These are phyloP conservation scores for Apodemia zela DNA, from an alignment of 2,888 invertebrate genomes.

Conservation along the genomic window DNA sequence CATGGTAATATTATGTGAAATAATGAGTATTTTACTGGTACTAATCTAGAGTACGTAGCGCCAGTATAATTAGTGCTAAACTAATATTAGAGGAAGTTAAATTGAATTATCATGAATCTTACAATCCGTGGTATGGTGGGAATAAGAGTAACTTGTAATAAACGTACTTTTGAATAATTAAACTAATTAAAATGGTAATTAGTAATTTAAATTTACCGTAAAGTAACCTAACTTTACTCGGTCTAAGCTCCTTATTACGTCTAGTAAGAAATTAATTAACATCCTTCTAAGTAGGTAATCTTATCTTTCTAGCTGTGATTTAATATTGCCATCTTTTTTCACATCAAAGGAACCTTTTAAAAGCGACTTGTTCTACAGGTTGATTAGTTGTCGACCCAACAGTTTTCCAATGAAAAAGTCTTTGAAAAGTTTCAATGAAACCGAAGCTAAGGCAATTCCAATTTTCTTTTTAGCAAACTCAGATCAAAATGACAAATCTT, in stretches of 20 bases:
- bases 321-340: conserved; percentile 17
- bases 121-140: neutral
- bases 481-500: conserved; percentile 16
- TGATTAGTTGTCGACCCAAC: conserved; percentile 20
- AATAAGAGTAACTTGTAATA: neutral
- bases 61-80: no score
- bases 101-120: no score
- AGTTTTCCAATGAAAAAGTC: conserved; percentile 17
- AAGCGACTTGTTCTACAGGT: conserved; percentile 15
- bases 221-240: neutral
- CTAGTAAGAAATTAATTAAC: neutral
- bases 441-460: conserved; percentile 9
- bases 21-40: no score
- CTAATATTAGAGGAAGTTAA: no score
- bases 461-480: conserved; percentile 15
- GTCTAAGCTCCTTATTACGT: neutral
- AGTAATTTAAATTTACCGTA: neutral
- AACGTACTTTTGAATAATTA: neutral
- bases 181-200: neutral
- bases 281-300: neutral
- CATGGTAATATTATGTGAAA: no score
- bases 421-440: conserved; percentile 19
- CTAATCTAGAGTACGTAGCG: no score
- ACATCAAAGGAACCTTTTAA: conserved; percentile 16
- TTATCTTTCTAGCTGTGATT: conserved; percentile 3